Percentiles rank a stretch among this genome's conserved stretches.
Evolutionary conservation across 2,888 invertebrate species (phyloP).

Genomic region (Frankliniella fusca): DNA sequence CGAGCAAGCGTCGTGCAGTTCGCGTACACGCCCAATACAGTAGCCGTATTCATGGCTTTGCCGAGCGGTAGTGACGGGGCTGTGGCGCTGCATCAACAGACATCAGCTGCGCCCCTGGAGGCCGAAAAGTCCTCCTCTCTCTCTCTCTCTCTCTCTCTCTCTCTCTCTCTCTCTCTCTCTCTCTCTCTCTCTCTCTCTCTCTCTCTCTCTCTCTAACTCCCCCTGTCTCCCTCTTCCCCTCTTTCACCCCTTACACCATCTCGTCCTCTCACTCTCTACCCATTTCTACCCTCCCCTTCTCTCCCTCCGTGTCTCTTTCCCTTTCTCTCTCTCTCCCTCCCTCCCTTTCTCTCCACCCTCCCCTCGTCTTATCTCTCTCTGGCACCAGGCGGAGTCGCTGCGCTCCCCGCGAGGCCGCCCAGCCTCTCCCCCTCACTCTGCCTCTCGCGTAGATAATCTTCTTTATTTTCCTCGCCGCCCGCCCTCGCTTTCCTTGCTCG

Average conservation of each 20-base stretch:
- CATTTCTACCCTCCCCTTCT: constrained; percentile 22
- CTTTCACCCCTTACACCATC: background rate
- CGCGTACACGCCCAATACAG: too few species aligned
- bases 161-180: too few species aligned
- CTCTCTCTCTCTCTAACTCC: too few species aligned
- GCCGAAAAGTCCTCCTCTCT: too few species aligned
- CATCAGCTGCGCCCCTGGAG: too few species aligned
- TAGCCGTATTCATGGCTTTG: too few species aligned
- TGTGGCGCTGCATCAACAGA: too few species aligned
- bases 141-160: too few species aligned
- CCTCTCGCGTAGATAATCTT: background rate
- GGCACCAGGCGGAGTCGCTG: background rate
- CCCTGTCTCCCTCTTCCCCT: background rate
- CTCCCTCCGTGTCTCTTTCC: constrained; percentile 27
- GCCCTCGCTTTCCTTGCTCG: background rate
- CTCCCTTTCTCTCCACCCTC: background rate
- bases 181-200: too few species aligned
- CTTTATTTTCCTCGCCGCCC: background rate
- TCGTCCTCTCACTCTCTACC: constrained; percentile 25
- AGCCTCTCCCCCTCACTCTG: background rate
- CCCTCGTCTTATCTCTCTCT: background rate
- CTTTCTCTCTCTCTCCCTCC: constrained; percentile 29
- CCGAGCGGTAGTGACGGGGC: too few species aligned
- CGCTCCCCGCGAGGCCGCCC: background rate
- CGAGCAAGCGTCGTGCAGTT: too few species aligned